These are phyloP conservation scores for Ectemnius continuus DNA, from an alignment of 2,888 invertebrate genomes.

Conservation along the genomic window DNA sequence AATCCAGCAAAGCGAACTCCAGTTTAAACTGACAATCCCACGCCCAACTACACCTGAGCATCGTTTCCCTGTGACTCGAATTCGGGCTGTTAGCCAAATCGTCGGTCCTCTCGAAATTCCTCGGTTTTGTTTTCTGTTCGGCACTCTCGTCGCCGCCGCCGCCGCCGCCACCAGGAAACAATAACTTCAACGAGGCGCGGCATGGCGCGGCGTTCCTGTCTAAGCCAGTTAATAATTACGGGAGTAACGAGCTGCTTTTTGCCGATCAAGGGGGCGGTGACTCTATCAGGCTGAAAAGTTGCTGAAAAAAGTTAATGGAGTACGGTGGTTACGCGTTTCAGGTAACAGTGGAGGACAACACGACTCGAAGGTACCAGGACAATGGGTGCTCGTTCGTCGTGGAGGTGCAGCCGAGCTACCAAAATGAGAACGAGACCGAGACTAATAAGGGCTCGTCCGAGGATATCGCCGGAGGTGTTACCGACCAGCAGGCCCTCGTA, in stretches of 20 bases:
- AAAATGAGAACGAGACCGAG: conserved; percentile 56
- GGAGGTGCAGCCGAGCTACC: conserved; percentile 72
- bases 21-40: neutral
- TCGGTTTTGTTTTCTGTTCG: too few relatives aligned
- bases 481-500: conserved; percentile 80
- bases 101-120: neutral
- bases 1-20: neutral
- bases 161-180: too few relatives aligned
- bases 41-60: conserved; percentile 1
- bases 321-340: conserved; percentile 47
- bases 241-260: too few relatives aligned
- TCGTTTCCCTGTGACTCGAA: neutral
- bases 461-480: conserved; percentile 66
- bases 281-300: too few relatives aligned
- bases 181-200: too few relatives aligned
- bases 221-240: too few relatives aligned
- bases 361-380: conserved; percentile 68
- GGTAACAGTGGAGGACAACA: conserved; percentile 73
- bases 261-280: too few relatives aligned
- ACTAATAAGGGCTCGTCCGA: conserved; percentile 65
- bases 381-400: conserved; percentile 74
- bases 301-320: too few relatives aligned
- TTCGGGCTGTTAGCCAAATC: conserved; percentile 7
- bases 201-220: too few relatives aligned
- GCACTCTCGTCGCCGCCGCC: too few relatives aligned